Conservation (phyloP, 2,113 vertebrate genomes). For the Corythornis madagascariensis region DNA sequence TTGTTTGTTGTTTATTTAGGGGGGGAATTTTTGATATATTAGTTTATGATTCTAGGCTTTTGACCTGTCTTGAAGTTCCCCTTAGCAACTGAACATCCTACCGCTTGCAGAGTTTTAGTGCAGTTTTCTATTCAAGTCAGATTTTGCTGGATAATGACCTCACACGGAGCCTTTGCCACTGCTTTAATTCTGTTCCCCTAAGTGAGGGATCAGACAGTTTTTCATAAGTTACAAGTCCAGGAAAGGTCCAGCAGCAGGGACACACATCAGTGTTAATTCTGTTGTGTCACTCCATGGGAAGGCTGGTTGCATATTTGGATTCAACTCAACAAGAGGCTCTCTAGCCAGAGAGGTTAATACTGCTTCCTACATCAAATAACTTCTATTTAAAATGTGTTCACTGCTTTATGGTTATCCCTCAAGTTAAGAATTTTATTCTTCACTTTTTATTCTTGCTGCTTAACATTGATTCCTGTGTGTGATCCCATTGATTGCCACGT, state of each 20-base stretch:
- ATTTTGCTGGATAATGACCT: not conserved
- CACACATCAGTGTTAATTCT: not conserved
- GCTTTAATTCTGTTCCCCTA: not conserved
- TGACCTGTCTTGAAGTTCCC: not conserved
- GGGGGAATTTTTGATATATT: not conserved
- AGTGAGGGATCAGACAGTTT: not conserved
- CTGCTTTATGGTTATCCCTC: not conserved
- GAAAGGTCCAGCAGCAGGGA: not conserved
- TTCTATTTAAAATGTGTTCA: not conserved
- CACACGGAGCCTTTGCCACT: not conserved
- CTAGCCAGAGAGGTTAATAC: not conserved
- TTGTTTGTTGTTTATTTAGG: not conserved
- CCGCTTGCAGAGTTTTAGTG: not conserved
- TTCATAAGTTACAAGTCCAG: not conserved
- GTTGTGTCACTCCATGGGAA: not conserved
- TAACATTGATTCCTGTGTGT: not conserved
- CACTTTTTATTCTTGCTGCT: fast-evolving
- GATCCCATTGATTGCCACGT: not conserved
- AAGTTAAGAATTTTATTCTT: not conserved
- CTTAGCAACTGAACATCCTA: not conserved
- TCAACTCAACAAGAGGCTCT: not conserved
- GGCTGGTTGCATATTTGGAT: not conserved
- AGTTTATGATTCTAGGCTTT: not conserved
- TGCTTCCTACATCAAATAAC: not conserved
- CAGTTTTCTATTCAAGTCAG: not conserved